Percentiles rank a stretch among this genome's conserved stretches.
These are phyloP conservation scores for Sarcoramphus papa DNA, from an alignment of 2,797 vertebrate species.

Conservation along the genomic window DNA sequence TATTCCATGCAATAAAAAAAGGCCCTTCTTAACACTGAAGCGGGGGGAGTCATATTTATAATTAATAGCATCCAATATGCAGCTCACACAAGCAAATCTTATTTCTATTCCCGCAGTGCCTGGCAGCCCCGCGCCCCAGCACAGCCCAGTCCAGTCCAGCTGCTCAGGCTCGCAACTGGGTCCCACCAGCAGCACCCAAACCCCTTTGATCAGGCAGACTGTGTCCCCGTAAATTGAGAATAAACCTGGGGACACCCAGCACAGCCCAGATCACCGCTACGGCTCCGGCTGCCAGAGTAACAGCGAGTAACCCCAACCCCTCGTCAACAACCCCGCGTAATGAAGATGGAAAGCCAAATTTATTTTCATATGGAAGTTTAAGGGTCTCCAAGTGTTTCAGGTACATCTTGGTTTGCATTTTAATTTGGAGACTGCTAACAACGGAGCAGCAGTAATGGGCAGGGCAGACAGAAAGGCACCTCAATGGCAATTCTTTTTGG, in stretches of 20 bases:
- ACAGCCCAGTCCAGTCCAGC: not conserved
- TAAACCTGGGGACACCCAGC: not conserved
- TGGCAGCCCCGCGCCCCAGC: not conserved
- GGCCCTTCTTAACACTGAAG: not conserved
- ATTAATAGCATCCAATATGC: not conserved
- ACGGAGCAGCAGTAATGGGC: not conserved
- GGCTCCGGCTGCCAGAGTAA: not conserved
- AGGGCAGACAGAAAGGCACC: not conserved
- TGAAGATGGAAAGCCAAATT: not conserved
- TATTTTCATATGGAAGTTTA: not conserved
- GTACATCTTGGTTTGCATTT: not conserved
- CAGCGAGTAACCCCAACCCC: not conserved
- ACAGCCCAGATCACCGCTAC: rapidly evolving
- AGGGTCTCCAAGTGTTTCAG: not conserved
- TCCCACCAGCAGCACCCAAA: not conserved
- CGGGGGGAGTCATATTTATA: not conserved
- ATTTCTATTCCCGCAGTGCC: not conserved
- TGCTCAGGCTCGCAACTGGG: not conserved
- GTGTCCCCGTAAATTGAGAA: rapidly evolving
- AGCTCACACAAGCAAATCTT: not conserved
- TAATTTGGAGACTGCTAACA: not conserved
- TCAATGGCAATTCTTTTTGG: not conserved
- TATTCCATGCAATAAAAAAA: not conserved
- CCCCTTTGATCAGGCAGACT: not conserved
- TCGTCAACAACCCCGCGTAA: rapidly evolving